Evolutionary conservation across 37 sponge, comb jelly and placozoan species (phyloP).

Genomic region (Amphimedon queenslandica): DNA sequence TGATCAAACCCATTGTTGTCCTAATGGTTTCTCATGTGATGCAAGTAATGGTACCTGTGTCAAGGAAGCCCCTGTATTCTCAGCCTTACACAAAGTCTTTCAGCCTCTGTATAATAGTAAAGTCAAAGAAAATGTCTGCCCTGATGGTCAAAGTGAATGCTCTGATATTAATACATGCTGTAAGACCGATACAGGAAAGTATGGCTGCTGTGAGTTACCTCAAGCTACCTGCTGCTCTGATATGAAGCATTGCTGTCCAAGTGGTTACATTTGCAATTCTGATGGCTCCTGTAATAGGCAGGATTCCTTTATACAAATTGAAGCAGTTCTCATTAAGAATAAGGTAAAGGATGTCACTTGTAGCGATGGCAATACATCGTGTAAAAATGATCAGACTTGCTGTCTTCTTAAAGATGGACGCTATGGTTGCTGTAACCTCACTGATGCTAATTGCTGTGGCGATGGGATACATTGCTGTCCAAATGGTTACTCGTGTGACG

Average conservation of each 20-base stretch:
- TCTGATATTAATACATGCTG: constrained; percentile 77
- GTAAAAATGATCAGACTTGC: constrained; percentile 62
- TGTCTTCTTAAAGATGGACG: constrained; percentile 33
- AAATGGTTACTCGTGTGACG: constrained; percentile 49
- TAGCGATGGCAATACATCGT: constrained; percentile 40
- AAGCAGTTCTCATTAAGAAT: neutral
- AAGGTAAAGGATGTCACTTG: constrained; percentile 20
- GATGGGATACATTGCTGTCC: constrained; percentile 73
- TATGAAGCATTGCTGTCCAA: constrained; percentile 61
- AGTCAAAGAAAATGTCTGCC: constrained; percentile 35
- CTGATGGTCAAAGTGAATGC: constrained; percentile 66
- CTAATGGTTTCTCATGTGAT: constrained; percentile 47
- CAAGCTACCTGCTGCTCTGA: constrained; percentile 79
- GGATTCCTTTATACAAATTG: neutral
- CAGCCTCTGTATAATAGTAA: constrained; percentile 3
- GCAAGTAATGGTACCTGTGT: constrained; percentile 17
- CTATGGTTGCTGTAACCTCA: constrained; percentile 65
- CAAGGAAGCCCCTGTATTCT: neutral
- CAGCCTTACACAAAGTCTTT: neutral
- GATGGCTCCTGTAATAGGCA: constrained; percentile 48
- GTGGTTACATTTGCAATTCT: constrained; percentile 54
- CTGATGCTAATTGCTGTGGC: constrained; percentile 64
- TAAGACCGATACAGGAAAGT: constrained; percentile 29
- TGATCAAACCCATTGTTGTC: constrained; percentile 55
- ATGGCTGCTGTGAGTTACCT: constrained; percentile 69